phyloP scores from a whole-genome alignment of 2,797 vertebrate genomes.

The Peromyscus aztecus region DNA sequence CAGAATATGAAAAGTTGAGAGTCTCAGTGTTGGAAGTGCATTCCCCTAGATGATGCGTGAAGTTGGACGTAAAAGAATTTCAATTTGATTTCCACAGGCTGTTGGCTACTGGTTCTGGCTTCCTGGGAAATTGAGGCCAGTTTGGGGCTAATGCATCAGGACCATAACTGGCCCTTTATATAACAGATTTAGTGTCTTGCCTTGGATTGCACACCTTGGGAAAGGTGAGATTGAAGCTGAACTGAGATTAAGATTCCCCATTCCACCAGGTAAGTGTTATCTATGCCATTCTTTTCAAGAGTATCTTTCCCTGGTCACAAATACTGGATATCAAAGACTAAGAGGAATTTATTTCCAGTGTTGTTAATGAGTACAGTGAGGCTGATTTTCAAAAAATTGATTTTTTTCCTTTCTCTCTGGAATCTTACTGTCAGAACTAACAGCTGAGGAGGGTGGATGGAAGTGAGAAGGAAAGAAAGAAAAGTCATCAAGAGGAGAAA shows the following conservation, averaged over 20 bases:
- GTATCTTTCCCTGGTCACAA: not conserved
- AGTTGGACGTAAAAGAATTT: not conserved
- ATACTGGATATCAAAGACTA: not conserved
- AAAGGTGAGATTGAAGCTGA: not conserved
- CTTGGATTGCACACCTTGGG: not conserved
- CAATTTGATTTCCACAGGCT: not conserved
- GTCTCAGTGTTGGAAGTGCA: not conserved
- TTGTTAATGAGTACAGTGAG: not conserved
- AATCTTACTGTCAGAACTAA: slow-evolving; percentile 26
- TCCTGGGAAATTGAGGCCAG: not conserved
- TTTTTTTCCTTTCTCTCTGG: slow-evolving; percentile 45
- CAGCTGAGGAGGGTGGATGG: not conserved
- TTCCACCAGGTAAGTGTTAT: not conserved
- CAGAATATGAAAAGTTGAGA: not conserved
- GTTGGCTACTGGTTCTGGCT: not conserved
- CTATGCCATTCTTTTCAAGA: not conserved
- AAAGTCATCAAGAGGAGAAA: not conserved
- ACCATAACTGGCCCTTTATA: not conserved
- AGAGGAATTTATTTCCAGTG: not conserved
- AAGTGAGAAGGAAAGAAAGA: slow-evolving; percentile 4
- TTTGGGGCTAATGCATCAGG: not conserved
- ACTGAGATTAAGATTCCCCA: not conserved
- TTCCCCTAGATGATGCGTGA: not conserved
- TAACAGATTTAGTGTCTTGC: not conserved
- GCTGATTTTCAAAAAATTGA: not conserved